Evolutionary conservation across 1,140 invertebrate species (phyloP), one percentile per base, ranked within the genome.

Genomic region (Hermatobates lingyangjiaoensis): DNA sequence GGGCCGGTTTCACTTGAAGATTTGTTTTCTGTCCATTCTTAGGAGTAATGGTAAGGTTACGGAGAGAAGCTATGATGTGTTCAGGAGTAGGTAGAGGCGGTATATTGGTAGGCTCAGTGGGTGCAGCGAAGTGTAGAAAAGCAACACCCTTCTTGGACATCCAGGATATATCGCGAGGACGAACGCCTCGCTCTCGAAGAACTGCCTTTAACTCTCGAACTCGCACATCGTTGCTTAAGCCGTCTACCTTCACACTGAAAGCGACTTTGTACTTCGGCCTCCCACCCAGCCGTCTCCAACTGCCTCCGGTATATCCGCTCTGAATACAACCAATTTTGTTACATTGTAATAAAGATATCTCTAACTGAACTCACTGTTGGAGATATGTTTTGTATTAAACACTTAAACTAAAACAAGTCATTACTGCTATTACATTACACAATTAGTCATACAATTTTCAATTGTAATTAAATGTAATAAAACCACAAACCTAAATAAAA

Each of bases 111-210:
- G 14, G 39, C 30, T 34, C 30, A 14, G 14, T 42, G 14, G 14
- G 39, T 42, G 78, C 79, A 52, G 70, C 71, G 63, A 79, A 80
- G 57, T 80, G 77, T 25, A 80, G 62, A 48, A 73, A 76, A 59
- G 77, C 79, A 56, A 74, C 74, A 27, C 78, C 78, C 48, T 71
- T 69, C 30, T 65, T 69, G 1, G 76, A 76, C 62, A 73, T 68
- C 79, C 79, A 80, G 14, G 71, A 75, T 61, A 80, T 80, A 51
- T 73, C 70, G 49, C 68, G 74, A 27, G 75, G 77, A 58, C 75
- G 78, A 5, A 80, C 72, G 1, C 75, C 75, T 45, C 75, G 69
- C 54, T 78, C 72, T 12, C 62, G 63, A 3, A 81, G 61, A n/a
- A 74, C 77, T 39, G 70, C 70, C 57, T 80, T 79, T 53, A 81